Evolutionary conservation across 2,888 invertebrate species (phyloP), one percentile per base, ranked within the genome.

Genomic region (Lasioglossum pauxillum): DNA sequence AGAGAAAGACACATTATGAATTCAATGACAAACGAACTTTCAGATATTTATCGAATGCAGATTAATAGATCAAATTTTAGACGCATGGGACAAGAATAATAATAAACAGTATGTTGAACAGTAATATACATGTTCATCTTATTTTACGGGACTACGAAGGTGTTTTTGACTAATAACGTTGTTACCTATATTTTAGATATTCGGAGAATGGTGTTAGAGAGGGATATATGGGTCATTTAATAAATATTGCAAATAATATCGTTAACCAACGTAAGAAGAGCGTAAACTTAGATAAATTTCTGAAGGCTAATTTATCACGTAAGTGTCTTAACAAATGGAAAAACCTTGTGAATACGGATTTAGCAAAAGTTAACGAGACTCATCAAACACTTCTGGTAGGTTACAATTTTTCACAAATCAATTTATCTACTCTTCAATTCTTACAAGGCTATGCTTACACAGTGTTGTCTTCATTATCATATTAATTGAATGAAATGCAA

Each of bases 41-140:
- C 96, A 98, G 98, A 96, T 98, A 93, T 96, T 98, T 95, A 95
- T 97, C 92, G 97, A 98, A 94, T 98, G 98, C 95, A 97, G 97
- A 93, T 96, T 99, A 94, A 96, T 98, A 90, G 97, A 97, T 91
- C 97, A 97, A 95, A 96, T 99, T 93, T 96, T 98, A 95, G 97
- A 97, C 91, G 97, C 97, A 78, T 99, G 98, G 97, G 97, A 97
- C 92, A 97, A 97, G 90, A 98, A 98, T 95, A 97, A 97, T 91
- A 96, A 96, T 92, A 96, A 96, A 95, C 97, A 97, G 98, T 98
- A 95, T 97, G 97, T 96, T 87, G 83, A 73, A 27, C 49, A 75
- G 7, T 60, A 74, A 83, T 53, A 2, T 60, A 69, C 53, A 64
- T 46, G 1, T 41, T 79, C 12, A 64, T n/a, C 14, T 16, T 71